Evolutionary conservation across 2,113 vertebrate species (phyloP).

Genomic region (Spea bombifrons): DNA sequence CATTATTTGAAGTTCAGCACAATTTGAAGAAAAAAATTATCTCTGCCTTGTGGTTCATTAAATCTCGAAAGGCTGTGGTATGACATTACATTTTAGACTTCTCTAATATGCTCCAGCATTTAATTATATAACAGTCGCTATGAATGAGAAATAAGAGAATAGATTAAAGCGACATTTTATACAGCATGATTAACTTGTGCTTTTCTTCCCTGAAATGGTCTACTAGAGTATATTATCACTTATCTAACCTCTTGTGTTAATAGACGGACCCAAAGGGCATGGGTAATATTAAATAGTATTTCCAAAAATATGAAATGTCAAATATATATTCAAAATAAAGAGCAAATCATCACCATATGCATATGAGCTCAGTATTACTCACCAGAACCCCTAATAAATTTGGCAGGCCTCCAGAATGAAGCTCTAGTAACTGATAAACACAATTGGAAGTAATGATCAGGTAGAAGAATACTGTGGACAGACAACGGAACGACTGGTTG

Average conservation of each 20-base stretch:
- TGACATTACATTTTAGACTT: slow-evolving; percentile 23
- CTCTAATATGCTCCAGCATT: slow-evolving; percentile 11
- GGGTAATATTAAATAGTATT: not conserved
- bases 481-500: too few species aligned
- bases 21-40: slow-evolving; percentile 11
- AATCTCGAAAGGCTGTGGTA: slow-evolving; percentile 16
- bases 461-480: too few species aligned
- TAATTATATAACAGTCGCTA: slow-evolving; percentile 14
- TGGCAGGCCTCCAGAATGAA: too few species aligned
- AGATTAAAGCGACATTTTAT: slow-evolving; percentile 9
- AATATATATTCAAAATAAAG: too few species aligned
- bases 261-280: not conserved
- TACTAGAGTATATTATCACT: not conserved
- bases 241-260: not conserved
- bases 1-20: slow-evolving; percentile 15
- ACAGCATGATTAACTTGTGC: slow-evolving; percentile 3
- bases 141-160: slow-evolving; percentile 14
- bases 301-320: not conserved
- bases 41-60: slow-evolving; percentile 5
- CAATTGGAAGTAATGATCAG: too few species aligned
- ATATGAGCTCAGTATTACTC: too few species aligned
- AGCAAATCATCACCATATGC: too few species aligned
- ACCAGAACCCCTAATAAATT: too few species aligned
- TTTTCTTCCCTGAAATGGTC: not conserved
- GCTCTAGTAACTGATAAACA: too few species aligned